phyloP scores from a whole-genome alignment of 2,888 invertebrate species.

The Nycteola revayana region DNA sequence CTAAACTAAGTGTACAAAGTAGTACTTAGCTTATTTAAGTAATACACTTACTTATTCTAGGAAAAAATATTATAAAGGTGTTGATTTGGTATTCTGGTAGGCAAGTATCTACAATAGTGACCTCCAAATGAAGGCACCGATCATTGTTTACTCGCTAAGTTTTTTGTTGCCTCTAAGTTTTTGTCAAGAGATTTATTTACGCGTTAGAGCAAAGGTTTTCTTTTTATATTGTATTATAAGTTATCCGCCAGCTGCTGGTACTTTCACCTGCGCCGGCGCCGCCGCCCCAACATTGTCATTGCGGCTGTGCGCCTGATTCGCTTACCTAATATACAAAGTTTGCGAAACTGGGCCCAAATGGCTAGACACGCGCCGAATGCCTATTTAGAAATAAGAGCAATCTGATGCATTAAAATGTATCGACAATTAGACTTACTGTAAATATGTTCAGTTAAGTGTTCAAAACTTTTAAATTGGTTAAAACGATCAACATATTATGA shows the following conservation, averaged over 20 bases:
- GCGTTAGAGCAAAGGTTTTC: constrained; percentile 16
- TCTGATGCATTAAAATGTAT: constrained; percentile 11
- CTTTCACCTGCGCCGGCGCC: constrained; percentile 61
- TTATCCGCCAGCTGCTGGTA: constrained; percentile 51
- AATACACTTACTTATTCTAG: no score
- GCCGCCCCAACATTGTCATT: constrained; percentile 65
- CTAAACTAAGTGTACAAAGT: no score
- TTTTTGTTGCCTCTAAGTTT: no score
- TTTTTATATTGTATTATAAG: constrained; percentile 30
- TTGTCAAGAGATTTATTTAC: constrained; percentile 1
- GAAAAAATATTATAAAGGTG: no score
- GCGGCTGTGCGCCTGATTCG: constrained; percentile 59
- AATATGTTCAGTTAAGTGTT: not conserved
- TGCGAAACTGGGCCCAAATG: constrained; percentile 62
- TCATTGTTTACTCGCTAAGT: no score
- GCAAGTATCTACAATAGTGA: no score
- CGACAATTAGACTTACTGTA: not conserved
- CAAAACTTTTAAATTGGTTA: not conserved
- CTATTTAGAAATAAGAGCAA: constrained; percentile 44
- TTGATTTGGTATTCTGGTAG: no score
- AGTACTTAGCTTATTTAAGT: no score
- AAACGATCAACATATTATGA: not conserved
- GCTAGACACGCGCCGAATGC: constrained; percentile 49
- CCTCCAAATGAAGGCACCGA: no score
- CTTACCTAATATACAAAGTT: constrained; percentile 68